These are phyloP conservation scores for Luscinia luscinia DNA, from an alignment of 2,797 vertebrate species.

Conservation along the genomic window DNA sequence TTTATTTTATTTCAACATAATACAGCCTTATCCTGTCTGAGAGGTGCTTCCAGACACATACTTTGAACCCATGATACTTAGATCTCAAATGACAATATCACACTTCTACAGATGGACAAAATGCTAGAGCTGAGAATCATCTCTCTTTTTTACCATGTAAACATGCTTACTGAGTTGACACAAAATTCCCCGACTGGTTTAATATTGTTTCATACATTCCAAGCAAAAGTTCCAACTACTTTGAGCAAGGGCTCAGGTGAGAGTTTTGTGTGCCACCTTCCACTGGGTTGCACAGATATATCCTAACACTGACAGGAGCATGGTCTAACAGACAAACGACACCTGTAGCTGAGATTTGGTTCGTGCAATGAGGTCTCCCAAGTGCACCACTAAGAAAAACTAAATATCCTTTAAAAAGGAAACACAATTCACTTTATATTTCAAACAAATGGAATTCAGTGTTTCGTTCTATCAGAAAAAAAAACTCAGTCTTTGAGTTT, in stretches of 20 bases:
- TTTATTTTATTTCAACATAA: background rate
- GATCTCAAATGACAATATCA: accelerated
- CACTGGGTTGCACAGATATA: background rate
- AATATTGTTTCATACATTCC: background rate
- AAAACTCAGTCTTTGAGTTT: background rate
- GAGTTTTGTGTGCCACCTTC: background rate
- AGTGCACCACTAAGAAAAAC: background rate
- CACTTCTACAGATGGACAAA: background rate
- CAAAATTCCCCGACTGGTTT: background rate
- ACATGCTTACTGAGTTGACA: background rate
- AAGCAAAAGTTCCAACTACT: background rate
- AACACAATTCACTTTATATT: background rate
- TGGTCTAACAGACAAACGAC: background rate
- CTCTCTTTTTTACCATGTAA: background rate
- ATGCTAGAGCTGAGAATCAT: background rate
- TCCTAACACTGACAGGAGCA: background rate
- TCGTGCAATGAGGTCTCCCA: background rate
- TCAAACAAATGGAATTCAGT: background rate
- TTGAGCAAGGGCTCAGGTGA: background rate
- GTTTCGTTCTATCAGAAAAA: background rate
- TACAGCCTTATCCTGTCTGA: background rate
- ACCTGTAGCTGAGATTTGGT: background rate
- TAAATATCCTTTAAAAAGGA: background rate
- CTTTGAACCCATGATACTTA: background rate
- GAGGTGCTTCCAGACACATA: background rate